phyloP scores from a whole-genome alignment of 1,140 invertebrate species.

The Drosophila simulans region DNA sequence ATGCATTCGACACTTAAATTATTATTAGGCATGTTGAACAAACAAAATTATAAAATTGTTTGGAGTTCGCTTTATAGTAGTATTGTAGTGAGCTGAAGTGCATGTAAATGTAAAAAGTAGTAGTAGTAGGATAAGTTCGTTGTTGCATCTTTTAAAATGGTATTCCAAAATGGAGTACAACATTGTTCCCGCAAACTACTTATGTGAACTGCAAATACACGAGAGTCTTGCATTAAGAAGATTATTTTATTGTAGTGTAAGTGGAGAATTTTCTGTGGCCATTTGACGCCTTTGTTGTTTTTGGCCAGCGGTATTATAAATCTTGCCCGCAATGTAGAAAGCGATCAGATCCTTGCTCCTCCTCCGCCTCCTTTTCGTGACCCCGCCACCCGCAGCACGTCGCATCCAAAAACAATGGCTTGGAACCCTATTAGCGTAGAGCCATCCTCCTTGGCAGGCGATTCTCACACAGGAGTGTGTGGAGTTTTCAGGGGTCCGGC shows the following conservation, averaged over 20 bases:
- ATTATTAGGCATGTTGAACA: neutral
- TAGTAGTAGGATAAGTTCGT: too few relatives aligned
- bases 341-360: constrained; percentile 15
- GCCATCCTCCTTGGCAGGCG: constrained; percentile 10
- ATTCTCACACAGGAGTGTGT: constrained; percentile 27
- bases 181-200: too few relatives aligned
- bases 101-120: too few relatives aligned
- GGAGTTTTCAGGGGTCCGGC: constrained; percentile 69
- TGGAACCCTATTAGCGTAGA: constrained; percentile 74
- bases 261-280: constrained; percentile 17
- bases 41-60: neutral
- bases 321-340: constrained; percentile 53
- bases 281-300: constrained; percentile 65
- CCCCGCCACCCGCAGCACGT: constrained; percentile 21
- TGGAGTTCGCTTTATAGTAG: neutral
- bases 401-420: constrained; percentile 50
- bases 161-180: too few relatives aligned
- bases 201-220: too few relatives aligned
- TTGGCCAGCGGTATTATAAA: constrained; percentile 70
- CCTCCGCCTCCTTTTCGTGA: neutral
- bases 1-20: neutral
- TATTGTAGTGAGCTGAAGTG: too few relatives aligned
- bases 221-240: constrained; percentile 1
- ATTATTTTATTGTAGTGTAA: constrained; percentile 23
- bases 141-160: too few relatives aligned